Conservation (phyloP, 2,797 vertebrate species). For the Chaetophractus vellerosus region DNA sequence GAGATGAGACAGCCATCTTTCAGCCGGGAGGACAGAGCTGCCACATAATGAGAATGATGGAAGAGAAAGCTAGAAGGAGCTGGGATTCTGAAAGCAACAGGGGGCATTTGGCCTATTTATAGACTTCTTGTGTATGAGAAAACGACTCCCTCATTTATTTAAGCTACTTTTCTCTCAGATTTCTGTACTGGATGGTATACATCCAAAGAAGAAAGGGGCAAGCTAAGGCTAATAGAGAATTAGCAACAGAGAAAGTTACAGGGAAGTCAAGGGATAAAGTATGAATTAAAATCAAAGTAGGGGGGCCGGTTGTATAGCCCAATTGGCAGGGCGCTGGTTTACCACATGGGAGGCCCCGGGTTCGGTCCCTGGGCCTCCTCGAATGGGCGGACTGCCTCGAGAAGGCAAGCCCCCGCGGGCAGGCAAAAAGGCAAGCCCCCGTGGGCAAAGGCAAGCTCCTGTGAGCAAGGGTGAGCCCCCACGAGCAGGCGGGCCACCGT, state of each 20-base stretch:
- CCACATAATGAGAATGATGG: neutral
- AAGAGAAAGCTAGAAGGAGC: neutral
- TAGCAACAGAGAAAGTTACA: neutral
- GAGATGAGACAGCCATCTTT: too few relatives aligned
- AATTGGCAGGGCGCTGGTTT: too few relatives aligned
- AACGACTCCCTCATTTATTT: neutral
- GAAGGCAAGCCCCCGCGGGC: too few relatives aligned
- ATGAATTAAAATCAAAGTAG: neutral
- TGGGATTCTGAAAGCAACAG: too few relatives aligned
- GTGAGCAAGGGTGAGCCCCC: too few relatives aligned
- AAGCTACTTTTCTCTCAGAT: neutral
- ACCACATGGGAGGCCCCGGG: too few relatives aligned
- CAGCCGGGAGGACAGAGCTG: neutral
- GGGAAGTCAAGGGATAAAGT: neutral
- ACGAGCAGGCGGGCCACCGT: too few relatives aligned
- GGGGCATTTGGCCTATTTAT: neutral
- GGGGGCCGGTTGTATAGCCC: too few relatives aligned
- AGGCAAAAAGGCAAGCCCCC: too few relatives aligned
- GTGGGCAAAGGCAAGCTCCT: too few relatives aligned
- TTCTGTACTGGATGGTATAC: neutral
- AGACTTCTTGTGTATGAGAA: neutral
- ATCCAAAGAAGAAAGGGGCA: neutral
- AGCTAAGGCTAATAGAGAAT: neutral
- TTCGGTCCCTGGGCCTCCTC: too few relatives aligned
- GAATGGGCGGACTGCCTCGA: too few relatives aligned